Evolutionary conservation across 1,140 invertebrate genomes (phyloP), one percentile per base, ranked within the genome.

Genomic region (Drosophila mauritiana): DNA sequence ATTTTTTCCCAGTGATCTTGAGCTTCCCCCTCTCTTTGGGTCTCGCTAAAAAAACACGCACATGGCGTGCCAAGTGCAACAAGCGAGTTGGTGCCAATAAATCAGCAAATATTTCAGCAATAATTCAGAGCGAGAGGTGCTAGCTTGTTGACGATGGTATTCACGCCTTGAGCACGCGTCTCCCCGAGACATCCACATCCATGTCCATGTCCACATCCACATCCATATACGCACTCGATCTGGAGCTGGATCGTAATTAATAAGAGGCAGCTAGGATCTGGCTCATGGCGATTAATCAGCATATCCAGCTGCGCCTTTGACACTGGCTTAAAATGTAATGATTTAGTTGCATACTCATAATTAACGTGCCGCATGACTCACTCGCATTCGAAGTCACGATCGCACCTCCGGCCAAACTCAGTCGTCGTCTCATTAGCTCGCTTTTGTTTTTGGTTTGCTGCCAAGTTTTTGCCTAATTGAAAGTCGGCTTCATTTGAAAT

Each of bases 291-390:
- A 89, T 88, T 88, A 88, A 89, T 88, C 84, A 88, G 40, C 34
- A 64, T 59, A 77, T 90, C 84, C 85, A 74, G 84, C 84, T 89
- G 84, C 49, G 84, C 51, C 42, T 89, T 89, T 89, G 84, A 89
- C 84, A 89, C 67, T 85, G 80, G 53, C 85, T 90, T 74, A 78
- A 90, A 89, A 90, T 89, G 84, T 89, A 89, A 89, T 89, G 84
- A 89, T 89, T 89, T 89, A 89, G 84, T 78, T 89, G 85, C 80
- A 89, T 83, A 80, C 89, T 78, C 77, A 90, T 89, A 89, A 89
- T 89, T 89, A 89, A 80, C 73, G 54, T 78, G 82, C 68, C 42
- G 67, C 65, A 82, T 78, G 72, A 36, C 46, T 76, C 46, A 65
- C 36, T 48, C 25, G 34, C 31, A 27, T 12, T 31, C 22, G 8